A percentile compares a stretch with the other conserved stretches of the same genome.
phyloP scores from a whole-genome alignment of 2,888 invertebrate genomes.

The Agrilus cyanescens region DNA sequence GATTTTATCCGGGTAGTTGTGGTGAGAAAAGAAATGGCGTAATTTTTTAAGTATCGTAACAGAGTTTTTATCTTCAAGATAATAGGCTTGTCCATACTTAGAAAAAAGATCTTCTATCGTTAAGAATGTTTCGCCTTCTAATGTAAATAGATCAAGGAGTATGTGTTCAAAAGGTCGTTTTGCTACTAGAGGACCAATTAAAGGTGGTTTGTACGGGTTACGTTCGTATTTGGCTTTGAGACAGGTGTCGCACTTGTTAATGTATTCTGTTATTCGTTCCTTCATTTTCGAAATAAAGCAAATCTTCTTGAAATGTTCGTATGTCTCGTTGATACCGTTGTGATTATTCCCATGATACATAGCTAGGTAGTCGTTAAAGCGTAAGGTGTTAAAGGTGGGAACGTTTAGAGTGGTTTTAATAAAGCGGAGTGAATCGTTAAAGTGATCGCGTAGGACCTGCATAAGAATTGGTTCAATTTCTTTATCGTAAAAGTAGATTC shows the following conservation, averaged over 20 bases:
- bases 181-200: not conserved
- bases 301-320: too few relatives aligned
- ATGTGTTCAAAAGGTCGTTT: not conserved
- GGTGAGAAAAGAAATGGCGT: not conserved
- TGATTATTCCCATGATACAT: too few relatives aligned
- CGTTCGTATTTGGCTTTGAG: constrained; percentile 6
- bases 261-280: not conserved
- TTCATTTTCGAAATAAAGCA: too few relatives aligned
- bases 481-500: too few relatives aligned
- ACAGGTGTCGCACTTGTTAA: constrained; percentile 6
- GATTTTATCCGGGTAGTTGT: not conserved
- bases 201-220: not conserved
- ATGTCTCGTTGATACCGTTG: too few relatives aligned
- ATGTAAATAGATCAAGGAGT: not conserved
- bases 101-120: not conserved
- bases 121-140: not conserved
- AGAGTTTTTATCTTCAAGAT: not conserved
- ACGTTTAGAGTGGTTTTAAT: too few relatives aligned
- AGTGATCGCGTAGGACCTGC: too few relatives aligned
- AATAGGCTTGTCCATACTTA: constrained; percentile 2
- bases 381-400: too few relatives aligned
- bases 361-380: too few relatives aligned
- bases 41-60: not conserved
- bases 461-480: too few relatives aligned
- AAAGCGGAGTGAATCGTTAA: too few relatives aligned